phyloP scores from a whole-genome alignment of 2,888 invertebrate genomes.

The Rhabditoides inermis region DNA sequence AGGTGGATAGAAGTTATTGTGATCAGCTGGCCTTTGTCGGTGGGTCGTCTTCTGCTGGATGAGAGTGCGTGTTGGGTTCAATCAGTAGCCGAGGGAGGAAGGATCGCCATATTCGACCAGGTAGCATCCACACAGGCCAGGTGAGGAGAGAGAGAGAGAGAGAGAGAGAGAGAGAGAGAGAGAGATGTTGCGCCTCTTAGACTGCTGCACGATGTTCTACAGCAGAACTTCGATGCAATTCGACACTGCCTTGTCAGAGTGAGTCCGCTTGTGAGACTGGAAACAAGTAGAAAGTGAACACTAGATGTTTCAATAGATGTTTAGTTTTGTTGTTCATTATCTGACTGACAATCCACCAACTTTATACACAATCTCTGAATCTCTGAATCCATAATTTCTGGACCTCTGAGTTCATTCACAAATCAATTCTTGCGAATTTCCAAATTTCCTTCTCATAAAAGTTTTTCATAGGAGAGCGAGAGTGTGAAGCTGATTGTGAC shows the following conservation, averaged over 20 bases:
- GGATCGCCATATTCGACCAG: constrained; percentile 20
- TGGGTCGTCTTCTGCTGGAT: constrained; percentile 27
- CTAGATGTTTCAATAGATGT: constrained; percentile 16
- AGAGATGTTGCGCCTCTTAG: too few relatives aligned
- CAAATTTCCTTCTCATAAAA: too few relatives aligned
- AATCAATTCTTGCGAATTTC: too few relatives aligned
- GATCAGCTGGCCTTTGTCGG: constrained; percentile 28
- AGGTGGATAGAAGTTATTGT: too few relatives aligned
- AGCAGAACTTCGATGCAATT: constrained; percentile 18
- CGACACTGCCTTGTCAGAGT: constrained; percentile 12
- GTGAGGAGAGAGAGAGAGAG: too few relatives aligned
- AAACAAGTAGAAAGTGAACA: constrained; percentile 11
- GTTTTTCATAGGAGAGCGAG: too few relatives aligned
- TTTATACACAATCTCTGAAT: too few relatives aligned
- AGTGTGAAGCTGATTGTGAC: too few relatives aligned
- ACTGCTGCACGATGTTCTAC: constrained; percentile 20
- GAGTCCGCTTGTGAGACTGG: constrained; percentile 9
- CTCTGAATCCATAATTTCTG: too few relatives aligned
- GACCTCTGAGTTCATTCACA: too few relatives aligned
- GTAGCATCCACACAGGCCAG: constrained; percentile 24
- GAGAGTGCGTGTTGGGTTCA: constrained; percentile 29
- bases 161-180: too few relatives aligned
- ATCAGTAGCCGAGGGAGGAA: constrained; percentile 15
- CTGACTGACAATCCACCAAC: too few relatives aligned
- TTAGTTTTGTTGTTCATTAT: constrained; percentile 14